These are phyloP conservation scores for Eudemis profundana DNA, from an alignment of 2,888 invertebrate genomes.

Conservation along the genomic window DNA sequence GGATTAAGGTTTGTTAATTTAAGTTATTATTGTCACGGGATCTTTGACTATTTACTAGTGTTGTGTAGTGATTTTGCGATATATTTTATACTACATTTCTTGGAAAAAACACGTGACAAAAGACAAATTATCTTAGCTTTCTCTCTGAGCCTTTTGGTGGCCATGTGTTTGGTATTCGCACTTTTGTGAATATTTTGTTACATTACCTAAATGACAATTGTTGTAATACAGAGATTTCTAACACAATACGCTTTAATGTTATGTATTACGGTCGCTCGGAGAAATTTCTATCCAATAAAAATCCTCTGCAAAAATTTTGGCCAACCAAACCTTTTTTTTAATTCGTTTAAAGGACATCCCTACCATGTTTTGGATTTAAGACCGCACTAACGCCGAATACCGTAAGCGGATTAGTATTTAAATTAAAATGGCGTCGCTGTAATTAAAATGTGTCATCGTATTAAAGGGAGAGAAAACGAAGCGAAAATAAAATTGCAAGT, in stretches of 20 bases:
- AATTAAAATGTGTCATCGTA: slow-evolving; percentile 81
- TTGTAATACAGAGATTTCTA: too few species aligned
- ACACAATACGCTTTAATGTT: too few species aligned
- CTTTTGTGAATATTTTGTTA: too few species aligned
- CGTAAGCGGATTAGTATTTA: slow-evolving; percentile 79
- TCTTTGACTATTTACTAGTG: slow-evolving; percentile 29
- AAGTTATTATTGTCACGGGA: slow-evolving; percentile 65
- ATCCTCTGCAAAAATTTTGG: background rate
- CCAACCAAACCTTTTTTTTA: background rate
- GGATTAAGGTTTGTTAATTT: slow-evolving; percentile 80
- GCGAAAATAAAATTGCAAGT: slow-evolving; percentile 28
- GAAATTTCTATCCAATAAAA: too few species aligned
- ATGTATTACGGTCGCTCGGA: too few species aligned
- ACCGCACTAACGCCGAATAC: slow-evolving; percentile 58
- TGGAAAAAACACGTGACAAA: background rate
- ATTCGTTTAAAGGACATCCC: slow-evolving; percentile 60
- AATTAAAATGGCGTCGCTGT: slow-evolving; percentile 76
- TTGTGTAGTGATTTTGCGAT: slow-evolving; percentile 12
- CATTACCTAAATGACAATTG: too few species aligned
- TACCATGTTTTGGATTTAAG: slow-evolving; percentile 64
- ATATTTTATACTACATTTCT: background rate
- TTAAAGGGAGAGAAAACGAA: slow-evolving; percentile 58
- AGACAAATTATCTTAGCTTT: too few species aligned
- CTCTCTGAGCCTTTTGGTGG: too few species aligned
- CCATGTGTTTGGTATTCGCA: too few species aligned